Percentiles rank a stretch among this genome's conserved stretches.
Evolutionary conservation across 2,888 invertebrate species (phyloP).

Genomic region (Diaprepes abbreviatus): DNA sequence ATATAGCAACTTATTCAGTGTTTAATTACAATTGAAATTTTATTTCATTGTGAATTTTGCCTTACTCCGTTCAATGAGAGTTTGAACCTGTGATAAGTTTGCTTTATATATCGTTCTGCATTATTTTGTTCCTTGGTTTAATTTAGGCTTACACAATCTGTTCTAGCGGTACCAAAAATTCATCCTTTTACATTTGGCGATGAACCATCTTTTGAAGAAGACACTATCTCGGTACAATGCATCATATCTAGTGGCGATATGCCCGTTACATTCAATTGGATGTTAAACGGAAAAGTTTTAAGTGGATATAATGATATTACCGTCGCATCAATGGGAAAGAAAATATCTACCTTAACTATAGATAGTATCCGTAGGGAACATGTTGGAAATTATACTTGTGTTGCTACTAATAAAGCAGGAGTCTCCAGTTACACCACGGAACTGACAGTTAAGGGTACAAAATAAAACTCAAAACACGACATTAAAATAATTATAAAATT

Average conservation of each 20-base stretch:
- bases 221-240: constrained; percentile 71
- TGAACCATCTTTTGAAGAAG: constrained; percentile 66
- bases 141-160: constrained; percentile 14
- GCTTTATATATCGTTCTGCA: no score
- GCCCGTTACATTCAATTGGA: constrained; percentile 83
- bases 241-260: constrained; percentile 76
- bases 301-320: constrained; percentile 64
- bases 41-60: no score
- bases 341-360: constrained; percentile 77
- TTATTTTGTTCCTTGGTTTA: no score
- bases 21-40: no score
- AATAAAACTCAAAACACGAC: no score
- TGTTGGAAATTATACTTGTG: constrained; percentile 76
- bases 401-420: constrained; percentile 73
- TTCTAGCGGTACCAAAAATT: constrained; percentile 74
- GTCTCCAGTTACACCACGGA: constrained; percentile 71
- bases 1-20: no score
- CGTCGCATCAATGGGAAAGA: constrained; percentile 71
- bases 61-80: no score
- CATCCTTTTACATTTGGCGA: constrained; percentile 74
- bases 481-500: no score
- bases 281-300: constrained; percentile 74
- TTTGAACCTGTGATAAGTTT: no score
- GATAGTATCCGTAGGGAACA: constrained; percentile 74
- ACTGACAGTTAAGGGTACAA: constrained; percentile 84